These are phyloP conservation scores for Trialeurodes vaporariorum DNA, from an alignment of 1,140 invertebrate species.

Conservation along the genomic window DNA sequence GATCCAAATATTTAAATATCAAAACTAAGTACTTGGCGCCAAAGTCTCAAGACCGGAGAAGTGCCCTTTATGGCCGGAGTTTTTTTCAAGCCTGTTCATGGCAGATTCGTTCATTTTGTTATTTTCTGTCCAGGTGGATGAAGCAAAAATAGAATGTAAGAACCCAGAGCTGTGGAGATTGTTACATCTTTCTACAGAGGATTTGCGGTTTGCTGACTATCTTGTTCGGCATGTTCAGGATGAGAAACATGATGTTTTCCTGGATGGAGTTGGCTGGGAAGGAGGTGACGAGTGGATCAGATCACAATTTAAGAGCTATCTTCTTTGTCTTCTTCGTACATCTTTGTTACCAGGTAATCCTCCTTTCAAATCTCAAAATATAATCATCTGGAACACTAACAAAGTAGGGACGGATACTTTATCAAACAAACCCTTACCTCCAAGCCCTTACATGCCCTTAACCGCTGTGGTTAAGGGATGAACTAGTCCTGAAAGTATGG, in stretches of 20 bases:
- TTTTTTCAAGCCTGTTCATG: not conserved
- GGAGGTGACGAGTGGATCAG: conserved; percentile 92
- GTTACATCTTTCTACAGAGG: conserved; percentile 82
- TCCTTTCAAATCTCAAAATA: too few species aligned
- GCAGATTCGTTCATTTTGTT: conserved; percentile 3
- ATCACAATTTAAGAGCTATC: conserved; percentile 85
- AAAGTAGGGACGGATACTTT: too few species aligned
- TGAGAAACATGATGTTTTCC: conserved; percentile 53
- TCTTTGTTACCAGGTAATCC: conserved; percentile 57
- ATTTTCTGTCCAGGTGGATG: conserved; percentile 42
- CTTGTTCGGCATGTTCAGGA: conserved; percentile 74
- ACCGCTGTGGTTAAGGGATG: too few species aligned
- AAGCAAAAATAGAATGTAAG: conserved; percentile 74
- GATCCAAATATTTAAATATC: not conserved
- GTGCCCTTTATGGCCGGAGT: not conserved
- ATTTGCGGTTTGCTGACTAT: conserved; percentile 89
- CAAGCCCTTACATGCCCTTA: too few species aligned
- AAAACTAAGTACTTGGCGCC: not conserved
- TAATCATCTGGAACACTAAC: too few species aligned
- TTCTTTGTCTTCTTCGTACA: conserved; percentile 74
- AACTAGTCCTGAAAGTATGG: too few species aligned
- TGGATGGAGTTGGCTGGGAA: conserved; percentile 74
- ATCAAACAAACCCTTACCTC: too few species aligned
- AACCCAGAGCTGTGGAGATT: conserved; percentile 72
- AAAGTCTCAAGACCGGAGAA: not conserved